These are phyloP conservation scores for Sorex araneus DNA, from an alignment of 2,113 vertebrate species.

Conservation along the genomic window DNA sequence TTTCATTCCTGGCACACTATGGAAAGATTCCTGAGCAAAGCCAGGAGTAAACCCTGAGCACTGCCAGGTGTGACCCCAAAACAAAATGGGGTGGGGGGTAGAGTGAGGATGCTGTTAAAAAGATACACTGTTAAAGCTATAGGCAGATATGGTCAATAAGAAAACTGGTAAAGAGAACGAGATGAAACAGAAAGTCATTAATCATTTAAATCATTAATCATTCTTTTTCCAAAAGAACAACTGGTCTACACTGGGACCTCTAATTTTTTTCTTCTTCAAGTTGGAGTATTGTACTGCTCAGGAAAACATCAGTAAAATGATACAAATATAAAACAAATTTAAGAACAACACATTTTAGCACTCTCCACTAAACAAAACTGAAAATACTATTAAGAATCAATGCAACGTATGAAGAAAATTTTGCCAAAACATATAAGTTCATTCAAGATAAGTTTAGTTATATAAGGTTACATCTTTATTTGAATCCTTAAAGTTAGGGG, in stretches of 20 bases:
- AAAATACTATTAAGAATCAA: not conserved
- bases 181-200: slow-evolving; percentile 30
- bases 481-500: slow-evolving; percentile 7
- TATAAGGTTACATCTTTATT: slow-evolving; percentile 6
- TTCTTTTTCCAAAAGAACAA: slow-evolving; percentile 2
- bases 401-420: slow-evolving; percentile 8
- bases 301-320: slow-evolving; percentile 45
- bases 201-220: not conserved
- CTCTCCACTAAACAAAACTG: not conserved
- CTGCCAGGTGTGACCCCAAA: too few species aligned
- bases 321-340: not conserved
- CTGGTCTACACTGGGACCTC: not conserved
- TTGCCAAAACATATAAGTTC: slow-evolving; percentile 25
- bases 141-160: not conserved
- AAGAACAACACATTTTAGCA: slow-evolving; percentile 12
- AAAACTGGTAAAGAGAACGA: not conserved
- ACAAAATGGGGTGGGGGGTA: too few species aligned
- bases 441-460: slow-evolving; percentile 37
- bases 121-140: not conserved
- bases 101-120: not conserved
- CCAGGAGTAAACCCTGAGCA: too few species aligned
- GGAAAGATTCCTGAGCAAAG: too few species aligned
- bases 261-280: slow-evolving; percentile 16
- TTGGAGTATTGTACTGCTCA: not conserved
- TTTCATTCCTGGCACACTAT: too few species aligned